Percentiles rank a stretch among this genome's conserved stretches.
phyloP scores from a whole-genome alignment of 2,797 vertebrate genomes.

The Ceryle rudis region DNA sequence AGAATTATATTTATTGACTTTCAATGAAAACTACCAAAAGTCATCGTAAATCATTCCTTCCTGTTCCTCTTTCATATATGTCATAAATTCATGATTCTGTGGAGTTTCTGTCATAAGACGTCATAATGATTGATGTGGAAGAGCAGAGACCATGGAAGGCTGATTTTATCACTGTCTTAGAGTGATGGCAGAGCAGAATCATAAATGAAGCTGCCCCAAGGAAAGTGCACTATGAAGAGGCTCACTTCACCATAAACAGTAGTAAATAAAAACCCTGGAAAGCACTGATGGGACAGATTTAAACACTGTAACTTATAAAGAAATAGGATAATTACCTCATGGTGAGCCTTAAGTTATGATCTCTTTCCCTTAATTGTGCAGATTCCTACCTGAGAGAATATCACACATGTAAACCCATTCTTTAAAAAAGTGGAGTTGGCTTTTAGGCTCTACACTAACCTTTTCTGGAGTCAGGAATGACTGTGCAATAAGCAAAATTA shows the following conservation, averaged over 20 bases:
- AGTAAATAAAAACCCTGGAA: background rate
- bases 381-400: background rate
- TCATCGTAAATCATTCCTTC: background rate
- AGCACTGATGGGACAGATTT: background rate
- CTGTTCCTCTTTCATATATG: background rate
- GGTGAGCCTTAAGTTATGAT: background rate
- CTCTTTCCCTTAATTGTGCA: background rate
- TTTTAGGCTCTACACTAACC: background rate
- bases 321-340: background rate
- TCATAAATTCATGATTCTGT: background rate
- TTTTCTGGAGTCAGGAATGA: background rate
- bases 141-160: background rate
- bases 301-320: background rate
- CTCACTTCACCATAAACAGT: background rate
- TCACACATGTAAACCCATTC: background rate
- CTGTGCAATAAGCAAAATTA: background rate
- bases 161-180: background rate
- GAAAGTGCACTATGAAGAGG: background rate
- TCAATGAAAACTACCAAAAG: background rate
- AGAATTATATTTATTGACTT: background rate
- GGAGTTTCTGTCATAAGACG: background rate
- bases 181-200: background rate
- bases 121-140: background rate
- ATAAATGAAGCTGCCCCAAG: background rate
- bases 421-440: background rate